Evolutionary conservation across 2,888 invertebrate genomes (phyloP), one percentile per base, ranked within the genome.

Genomic region (Nasonovia ribisnigri): DNA sequence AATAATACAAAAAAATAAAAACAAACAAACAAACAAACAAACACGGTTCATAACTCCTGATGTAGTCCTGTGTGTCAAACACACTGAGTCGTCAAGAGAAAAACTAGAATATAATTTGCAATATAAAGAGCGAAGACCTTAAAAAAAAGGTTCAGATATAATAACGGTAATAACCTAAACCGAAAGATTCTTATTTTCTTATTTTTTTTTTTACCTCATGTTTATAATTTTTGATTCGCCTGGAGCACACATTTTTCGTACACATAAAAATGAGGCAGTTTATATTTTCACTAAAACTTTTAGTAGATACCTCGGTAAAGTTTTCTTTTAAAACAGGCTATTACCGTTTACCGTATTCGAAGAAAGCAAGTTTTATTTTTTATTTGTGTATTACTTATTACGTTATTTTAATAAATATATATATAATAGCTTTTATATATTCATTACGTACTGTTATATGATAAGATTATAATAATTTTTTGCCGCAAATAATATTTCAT

Each of bases 161-260:
- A 91, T 91, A 91, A 91, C 54, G 57, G 91, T 86, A 91, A 91
- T 86, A 84, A 57, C 46, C 86, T 92, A 46, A 86, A 60, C 57
- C 42, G 57, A 86, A 60, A 92, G 92, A 92, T 86, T 92, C 24
- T 91, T 57, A 26, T 48, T 29, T 88, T 89, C 57, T 60, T 77
- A 48, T 67, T 91, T n/a, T 86, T 86, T 46, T 87, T 87, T n/a
- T 57, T 11, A 16, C 36, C 13, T 60, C 26, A 26, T 60, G 86
- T 92, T 92, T 92, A 87, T 92, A 92, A 87, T 92, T 92, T 86
- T 86, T 57, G 91, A 91, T 91, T 92, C 60, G 87, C 92, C 92
- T 46, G 46, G 60, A 60, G 92, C 87, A 46, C 60, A 60, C 87
- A 46, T 60, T 92, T 87, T 87, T 60, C 91, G 54, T 46, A 86